These are phyloP conservation scores for Narcine bancroftii DNA, from an alignment of 2,113 vertebrate genomes.

Conservation along the genomic window DNA sequence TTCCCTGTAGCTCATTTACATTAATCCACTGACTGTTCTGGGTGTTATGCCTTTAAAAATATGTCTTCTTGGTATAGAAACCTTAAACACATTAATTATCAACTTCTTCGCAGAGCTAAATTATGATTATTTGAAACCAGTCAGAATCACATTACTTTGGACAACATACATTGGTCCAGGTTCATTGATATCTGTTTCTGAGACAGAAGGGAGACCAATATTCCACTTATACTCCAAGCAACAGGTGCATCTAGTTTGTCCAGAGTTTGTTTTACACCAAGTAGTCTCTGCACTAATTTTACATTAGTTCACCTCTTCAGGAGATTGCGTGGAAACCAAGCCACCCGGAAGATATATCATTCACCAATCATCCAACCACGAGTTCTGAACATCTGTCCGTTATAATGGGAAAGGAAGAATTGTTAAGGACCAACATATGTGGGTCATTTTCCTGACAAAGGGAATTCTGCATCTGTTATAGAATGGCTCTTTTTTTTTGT, in stretches of 20 bases:
- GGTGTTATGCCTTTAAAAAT: too few species aligned
- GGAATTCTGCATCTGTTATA: constrained; percentile 52
- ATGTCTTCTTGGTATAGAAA: too few species aligned
- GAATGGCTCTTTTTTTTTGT: constrained; percentile 44
- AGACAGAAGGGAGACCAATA: not conserved
- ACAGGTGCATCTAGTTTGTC: not conserved
- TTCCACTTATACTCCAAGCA: not conserved
- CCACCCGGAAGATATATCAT: constrained; percentile 11
- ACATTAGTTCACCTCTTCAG: not conserved
- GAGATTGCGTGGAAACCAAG: constrained; percentile 3
- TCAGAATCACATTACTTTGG: not conserved
- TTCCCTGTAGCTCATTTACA: too few species aligned
- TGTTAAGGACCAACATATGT: constrained; percentile 55
- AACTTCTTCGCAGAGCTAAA: not conserved
- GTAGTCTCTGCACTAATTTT: not conserved
- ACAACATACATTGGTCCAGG: not conserved
- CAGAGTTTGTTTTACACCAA: not conserved
- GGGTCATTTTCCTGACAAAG: constrained; percentile 57
- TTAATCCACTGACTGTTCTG: too few species aligned
- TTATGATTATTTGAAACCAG: not conserved
- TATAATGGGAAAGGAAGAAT: constrained; percentile 48
- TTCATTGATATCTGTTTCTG: not conserved
- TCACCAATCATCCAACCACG: constrained; percentile 14
- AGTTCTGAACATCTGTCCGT: constrained; percentile 27
- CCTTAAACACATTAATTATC: not conserved